Percentiles rank a stretch among this genome's conserved stretches.
Conservation (phyloP, 2,888 invertebrate species). For the Mimas tiliae region DNA sequence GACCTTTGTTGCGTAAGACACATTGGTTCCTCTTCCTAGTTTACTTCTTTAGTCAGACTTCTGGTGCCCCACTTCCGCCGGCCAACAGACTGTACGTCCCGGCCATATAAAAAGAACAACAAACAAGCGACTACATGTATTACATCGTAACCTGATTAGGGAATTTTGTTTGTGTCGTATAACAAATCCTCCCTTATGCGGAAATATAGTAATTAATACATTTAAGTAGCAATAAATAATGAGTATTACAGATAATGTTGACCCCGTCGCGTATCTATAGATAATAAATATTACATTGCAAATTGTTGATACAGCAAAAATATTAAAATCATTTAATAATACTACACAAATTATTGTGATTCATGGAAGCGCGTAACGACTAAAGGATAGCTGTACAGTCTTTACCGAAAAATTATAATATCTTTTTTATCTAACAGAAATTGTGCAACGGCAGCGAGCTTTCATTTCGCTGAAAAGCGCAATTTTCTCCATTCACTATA, state of each 20-base stretch:
- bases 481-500: conserved; percentile 79
- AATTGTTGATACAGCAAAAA: not conserved
- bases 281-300: conserved; percentile 7
- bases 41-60: conserved; percentile 56
- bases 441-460: conserved; percentile 68
- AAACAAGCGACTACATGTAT: not conserved
- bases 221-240: conserved; percentile 9
- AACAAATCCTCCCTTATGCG: conserved; percentile 3
- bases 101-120: conserved; percentile 13
- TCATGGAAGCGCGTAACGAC: conserved; percentile 18
- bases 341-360: conserved; percentile 17
- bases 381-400: conserved; percentile 1
- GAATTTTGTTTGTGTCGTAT: not conserved
- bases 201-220: conserved; percentile 3
- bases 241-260: conserved; percentile 12
- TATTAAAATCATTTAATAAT: conserved; percentile 5
- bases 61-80: conserved; percentile 60
- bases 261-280: conserved; percentile 4
- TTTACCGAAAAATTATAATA: conserved; percentile 51
- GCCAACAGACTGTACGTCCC: conserved; percentile 1
- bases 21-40: conserved; percentile 77
- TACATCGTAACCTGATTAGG: conserved; percentile 1
- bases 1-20: conserved; percentile 72
- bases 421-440: conserved; percentile 62
- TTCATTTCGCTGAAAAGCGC: conserved; percentile 81